Base-by-base conservation (phyloP, 2,888 invertebrate genomes). In the Xestia sexstrigata region DNA sequence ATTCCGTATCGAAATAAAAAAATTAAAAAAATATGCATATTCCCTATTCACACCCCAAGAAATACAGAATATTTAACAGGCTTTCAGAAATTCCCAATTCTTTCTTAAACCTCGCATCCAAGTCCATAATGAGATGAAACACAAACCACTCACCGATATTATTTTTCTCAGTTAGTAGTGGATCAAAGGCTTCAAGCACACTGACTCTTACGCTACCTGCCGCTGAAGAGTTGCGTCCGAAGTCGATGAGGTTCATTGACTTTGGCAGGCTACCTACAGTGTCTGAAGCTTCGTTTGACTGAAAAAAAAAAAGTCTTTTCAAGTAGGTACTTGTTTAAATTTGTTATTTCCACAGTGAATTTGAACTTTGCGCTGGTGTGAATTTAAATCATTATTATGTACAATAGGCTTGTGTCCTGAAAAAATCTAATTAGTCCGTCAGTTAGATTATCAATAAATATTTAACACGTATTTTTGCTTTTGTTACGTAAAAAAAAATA, bases 181-280 rank as follows among this genome's bases (percentile, higher is more conserved):
- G 99, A 97, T 99, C 99, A 94, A 99, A 99, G 82, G 98, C 98
- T 94, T 99, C 98, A 90, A 99, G 95, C 90, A 99, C 98, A 95
- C 98, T 98, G 90, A 97, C 97, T 93, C 97, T 93, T 91, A 97
- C 96, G 95, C 96, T 97, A 94, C 97, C 97, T 94, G 93, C 90
- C 81, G 93, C 92, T 78, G 88, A 86, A 77, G 91, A 86, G 83
- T 92, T 92, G 81, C 93, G 92, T 1, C 96, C 96, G 92, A 96
- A 96, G 92, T 96, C 96, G 76, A 96, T 96, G 86, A 96, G 94
- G 88, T 96, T 96, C 91, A 92, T 87, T 4, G 96, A 95, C 78
- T 93, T 93, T 11, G 95, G 95, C 45, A 96, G 89, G 78, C 93
- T 94, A 79, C 94, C 94, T 58, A 96, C 73, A 0, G 93, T 93